phyloP scores from a whole-genome alignment of 1,140 invertebrate genomes.

The Colletes gigas region DNA sequence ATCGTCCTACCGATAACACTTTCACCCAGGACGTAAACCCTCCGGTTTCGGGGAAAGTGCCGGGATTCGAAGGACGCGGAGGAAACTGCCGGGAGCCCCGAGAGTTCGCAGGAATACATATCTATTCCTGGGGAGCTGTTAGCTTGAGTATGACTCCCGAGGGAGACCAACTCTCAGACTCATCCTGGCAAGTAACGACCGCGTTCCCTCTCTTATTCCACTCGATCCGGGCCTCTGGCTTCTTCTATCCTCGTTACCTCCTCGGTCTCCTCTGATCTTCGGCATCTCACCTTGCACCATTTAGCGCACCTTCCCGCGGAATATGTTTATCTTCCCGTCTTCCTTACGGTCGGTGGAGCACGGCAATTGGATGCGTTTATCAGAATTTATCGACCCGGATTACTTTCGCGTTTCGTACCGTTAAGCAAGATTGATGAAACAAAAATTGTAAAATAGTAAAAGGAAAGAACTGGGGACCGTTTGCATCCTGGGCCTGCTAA shows the following conservation, averaged over 20 bases:
- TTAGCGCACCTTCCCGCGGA: constrained; percentile 38
- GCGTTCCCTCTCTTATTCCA: constrained; percentile 63
- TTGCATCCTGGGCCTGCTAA: no score
- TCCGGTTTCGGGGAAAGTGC: constrained; percentile 65
- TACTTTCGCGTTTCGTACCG: not conserved
- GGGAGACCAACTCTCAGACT: constrained; percentile 77
- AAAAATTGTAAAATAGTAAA: no score
- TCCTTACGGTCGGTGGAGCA: not conserved
- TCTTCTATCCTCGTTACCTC: constrained; percentile 64
- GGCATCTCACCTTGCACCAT: constrained; percentile 63
- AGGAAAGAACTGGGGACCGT: no score
- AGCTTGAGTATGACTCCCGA: constrained; percentile 72
- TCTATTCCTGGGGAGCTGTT: constrained; percentile 75
- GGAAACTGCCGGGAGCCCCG: constrained; percentile 43
- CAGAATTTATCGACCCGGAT: constrained; percentile 17
- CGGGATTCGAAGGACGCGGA: constrained; percentile 29
- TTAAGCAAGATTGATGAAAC: constrained; percentile 5
- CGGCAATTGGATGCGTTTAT: constrained; percentile 5
- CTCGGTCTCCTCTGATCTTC: constrained; percentile 61
- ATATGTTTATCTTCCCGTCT: constrained; percentile 28
- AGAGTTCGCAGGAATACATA: constrained; percentile 64
- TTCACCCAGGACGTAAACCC: constrained; percentile 67
- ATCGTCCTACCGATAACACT: constrained; percentile 62
- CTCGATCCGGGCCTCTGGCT: constrained; percentile 62
- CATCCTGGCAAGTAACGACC: constrained; percentile 75